phyloP scores from a whole-genome alignment of 2,113 vertebrate species.

The Poecile atricapillus region DNA sequence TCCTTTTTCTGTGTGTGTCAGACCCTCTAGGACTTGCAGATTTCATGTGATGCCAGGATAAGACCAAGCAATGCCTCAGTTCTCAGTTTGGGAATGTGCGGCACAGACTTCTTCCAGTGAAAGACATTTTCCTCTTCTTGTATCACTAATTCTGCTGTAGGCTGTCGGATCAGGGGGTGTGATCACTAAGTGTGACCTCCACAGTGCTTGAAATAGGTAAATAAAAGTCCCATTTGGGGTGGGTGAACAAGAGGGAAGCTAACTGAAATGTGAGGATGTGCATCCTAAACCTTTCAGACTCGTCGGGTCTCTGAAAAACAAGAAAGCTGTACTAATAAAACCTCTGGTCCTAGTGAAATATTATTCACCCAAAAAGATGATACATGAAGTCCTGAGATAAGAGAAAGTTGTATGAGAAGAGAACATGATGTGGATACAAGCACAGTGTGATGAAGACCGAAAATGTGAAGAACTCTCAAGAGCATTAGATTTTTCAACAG shows the following conservation, averaged over 20 bases:
- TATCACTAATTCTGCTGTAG: not conserved
- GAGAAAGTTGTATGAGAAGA: not conserved
- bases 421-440: not conserved
- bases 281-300: not conserved
- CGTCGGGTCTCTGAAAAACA: not conserved
- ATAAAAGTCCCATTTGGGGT: not conserved
- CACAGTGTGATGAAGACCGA: not conserved
- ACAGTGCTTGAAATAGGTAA: not conserved
- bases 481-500: not conserved
- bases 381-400: not conserved
- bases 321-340: not conserved
- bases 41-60: not conserved
- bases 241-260: not conserved
- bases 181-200: not conserved
- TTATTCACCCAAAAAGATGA: not conserved
- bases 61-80: not conserved
- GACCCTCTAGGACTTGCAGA: not conserved
- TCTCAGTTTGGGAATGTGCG: not conserved
- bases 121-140: not conserved
- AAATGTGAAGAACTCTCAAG: not conserved
- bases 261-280: not conserved
- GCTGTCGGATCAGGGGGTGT: not conserved
- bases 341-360: not conserved
- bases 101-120: not conserved
- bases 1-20: not conserved